phyloP scores from a whole-genome alignment of 2,888 invertebrate genomes.

The Lampropteryx suffumata region DNA sequence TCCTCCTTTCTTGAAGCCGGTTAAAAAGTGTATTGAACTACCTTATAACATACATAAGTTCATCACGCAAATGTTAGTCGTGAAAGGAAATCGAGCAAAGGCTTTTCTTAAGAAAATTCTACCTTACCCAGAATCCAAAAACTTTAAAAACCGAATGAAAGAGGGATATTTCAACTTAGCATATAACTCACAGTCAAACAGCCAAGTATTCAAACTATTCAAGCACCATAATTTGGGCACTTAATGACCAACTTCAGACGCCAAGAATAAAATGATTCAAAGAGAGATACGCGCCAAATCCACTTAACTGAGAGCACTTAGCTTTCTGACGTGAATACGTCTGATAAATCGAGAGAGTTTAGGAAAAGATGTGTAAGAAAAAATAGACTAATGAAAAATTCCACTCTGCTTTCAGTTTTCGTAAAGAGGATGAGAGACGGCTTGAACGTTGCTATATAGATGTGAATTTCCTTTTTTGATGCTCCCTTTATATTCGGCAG shows the following conservation, averaged over 20 bases:
- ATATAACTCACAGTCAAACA: constrained; percentile 9
- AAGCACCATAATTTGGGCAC: constrained; percentile 40
- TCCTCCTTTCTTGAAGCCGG: too few species aligned
- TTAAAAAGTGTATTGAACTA: too few species aligned
- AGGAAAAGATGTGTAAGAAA: not conserved
- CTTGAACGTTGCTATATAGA: too few species aligned
- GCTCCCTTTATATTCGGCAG: too few species aligned
- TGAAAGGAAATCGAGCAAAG: too few species aligned
- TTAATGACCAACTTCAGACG: constrained; percentile 38
- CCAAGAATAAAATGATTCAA: constrained; percentile 19
- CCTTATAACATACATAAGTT: too few species aligned
- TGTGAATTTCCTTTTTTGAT: too few species aligned
- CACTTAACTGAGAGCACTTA: constrained; percentile 57
- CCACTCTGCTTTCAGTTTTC: not conserved
- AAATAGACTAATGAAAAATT: constrained; percentile 6
- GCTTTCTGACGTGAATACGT: constrained; percentile 25
- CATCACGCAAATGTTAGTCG: too few species aligned
- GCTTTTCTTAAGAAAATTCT: too few species aligned
- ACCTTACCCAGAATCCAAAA: too few species aligned
- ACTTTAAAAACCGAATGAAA: too few species aligned
- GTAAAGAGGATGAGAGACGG: too few species aligned
- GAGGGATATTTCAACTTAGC: not conserved
- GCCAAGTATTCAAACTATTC: constrained; percentile 24
- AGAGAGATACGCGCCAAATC: constrained; percentile 48
- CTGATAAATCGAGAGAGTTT: constrained; percentile 29